These are phyloP conservation scores for Caenorhabditis brenneri DNA, from an alignment of 1,140 invertebrate species.

Conservation along the genomic window DNA sequence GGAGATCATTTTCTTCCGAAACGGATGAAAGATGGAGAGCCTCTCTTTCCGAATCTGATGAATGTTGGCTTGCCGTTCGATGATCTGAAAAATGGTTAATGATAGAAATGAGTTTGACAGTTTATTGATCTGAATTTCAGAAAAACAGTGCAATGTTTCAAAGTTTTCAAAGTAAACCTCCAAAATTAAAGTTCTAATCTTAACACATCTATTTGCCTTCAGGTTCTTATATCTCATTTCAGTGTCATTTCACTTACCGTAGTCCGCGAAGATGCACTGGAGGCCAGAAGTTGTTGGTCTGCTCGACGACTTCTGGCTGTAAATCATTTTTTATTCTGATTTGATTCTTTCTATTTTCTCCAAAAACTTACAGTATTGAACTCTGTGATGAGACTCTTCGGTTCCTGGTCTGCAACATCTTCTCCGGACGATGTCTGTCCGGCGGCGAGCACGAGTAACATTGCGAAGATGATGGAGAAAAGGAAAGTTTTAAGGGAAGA, in stretches of 20 bases:
- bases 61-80: slow-evolving; percentile 70
- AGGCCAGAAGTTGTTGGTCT: slow-evolving; percentile 13
- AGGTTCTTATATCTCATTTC: no score
- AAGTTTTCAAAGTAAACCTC: no score
- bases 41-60: slow-evolving; percentile 51
- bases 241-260: no score
- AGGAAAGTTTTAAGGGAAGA: background rate
- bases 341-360: background rate
- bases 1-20: slow-evolving; percentile 29
- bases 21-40: slow-evolving; percentile 46
- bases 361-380: background rate
- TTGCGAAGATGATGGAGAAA: background rate
- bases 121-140: no score
- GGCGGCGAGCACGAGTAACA: background rate
- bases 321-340: background rate
- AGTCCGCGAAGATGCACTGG: slow-evolving; percentile 24
- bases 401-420: background rate
- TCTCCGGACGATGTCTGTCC: background rate
- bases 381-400: background rate
- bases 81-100: background rate
- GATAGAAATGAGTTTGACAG: background rate
- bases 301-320: slow-evolving; percentile 23
- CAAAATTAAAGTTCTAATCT: background rate
- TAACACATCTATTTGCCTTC: no score
- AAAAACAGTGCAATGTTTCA: no score